A percentile compares a stretch with the other conserved stretches of the same genome.
Conservation (phyloP, 2,888 invertebrate genomes). For the Serripes groenlandicus region DNA sequence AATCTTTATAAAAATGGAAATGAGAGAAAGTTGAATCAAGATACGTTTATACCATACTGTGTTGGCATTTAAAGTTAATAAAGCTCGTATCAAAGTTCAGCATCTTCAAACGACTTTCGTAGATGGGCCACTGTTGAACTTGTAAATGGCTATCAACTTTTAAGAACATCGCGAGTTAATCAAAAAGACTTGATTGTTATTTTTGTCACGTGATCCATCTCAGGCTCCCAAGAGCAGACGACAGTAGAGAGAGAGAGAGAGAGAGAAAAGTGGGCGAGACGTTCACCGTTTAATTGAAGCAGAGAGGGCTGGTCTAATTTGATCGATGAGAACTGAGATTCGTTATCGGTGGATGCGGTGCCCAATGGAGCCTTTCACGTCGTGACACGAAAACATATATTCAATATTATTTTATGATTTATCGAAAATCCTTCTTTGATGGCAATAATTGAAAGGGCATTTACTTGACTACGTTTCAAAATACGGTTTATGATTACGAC, state of each 20-base stretch:
- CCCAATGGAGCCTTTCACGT: slow-evolving; percentile 59
- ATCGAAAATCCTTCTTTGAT: slow-evolving; percentile 64
- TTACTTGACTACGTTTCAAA: slow-evolving; percentile 56
- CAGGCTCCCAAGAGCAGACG: slow-evolving; percentile 14
- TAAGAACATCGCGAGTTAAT: slow-evolving; percentile 13
- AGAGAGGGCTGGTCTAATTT: slow-evolving; percentile 63
- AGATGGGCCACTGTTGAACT: slow-evolving; percentile 22
- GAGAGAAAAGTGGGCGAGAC: slow-evolving; percentile 62
- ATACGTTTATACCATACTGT: slow-evolving; percentile 15
- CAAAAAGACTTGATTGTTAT: background rate
- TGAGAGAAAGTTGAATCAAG: slow-evolving; percentile 24
- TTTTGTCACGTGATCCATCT: slow-evolving; percentile 9
- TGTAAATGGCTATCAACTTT: slow-evolving; percentile 21
- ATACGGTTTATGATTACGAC: slow-evolving; percentile 49
- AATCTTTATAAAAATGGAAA: slow-evolving; percentile 13
- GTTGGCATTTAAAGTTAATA: slow-evolving; percentile 20
- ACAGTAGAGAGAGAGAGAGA: slow-evolving; percentile 5
- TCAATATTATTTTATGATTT: slow-evolving; percentile 69
- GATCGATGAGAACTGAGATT: slow-evolving; percentile 70
- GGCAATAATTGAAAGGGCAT: slow-evolving; percentile 61
- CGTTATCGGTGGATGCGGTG: slow-evolving; percentile 53
- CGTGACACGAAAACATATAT: slow-evolving; percentile 56
- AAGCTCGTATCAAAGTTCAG: slow-evolving; percentile 21
- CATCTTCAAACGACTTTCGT: slow-evolving; percentile 16
- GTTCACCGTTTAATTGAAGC: slow-evolving; percentile 18